Conservation (phyloP, 2,888 invertebrate species). For the Philhelius pedissequus region DNA sequence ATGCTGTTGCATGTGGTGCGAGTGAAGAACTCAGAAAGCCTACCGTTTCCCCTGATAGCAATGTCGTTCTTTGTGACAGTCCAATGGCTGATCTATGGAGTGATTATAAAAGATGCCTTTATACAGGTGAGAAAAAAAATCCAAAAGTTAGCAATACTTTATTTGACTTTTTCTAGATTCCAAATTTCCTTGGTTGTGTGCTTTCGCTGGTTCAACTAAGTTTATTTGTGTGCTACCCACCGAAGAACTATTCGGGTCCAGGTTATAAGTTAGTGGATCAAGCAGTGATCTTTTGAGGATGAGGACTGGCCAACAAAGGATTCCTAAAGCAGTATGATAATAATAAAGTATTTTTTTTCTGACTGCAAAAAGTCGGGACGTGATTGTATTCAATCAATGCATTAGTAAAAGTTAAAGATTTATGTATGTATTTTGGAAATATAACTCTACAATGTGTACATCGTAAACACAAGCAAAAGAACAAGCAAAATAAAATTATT, state of each 20-base stretch:
- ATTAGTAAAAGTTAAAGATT: not conserved
- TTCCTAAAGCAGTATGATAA: not conserved
- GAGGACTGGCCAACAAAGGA: not conserved
- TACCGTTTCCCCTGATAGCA: slow-evolving; percentile 92
- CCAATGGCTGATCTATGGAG: slow-evolving; percentile 92
- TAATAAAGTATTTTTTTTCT: slow-evolving; percentile 3
- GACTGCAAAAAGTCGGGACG: not conserved
- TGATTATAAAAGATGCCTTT: slow-evolving; percentile 87
- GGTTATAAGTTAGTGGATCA: slow-evolving; percentile 77
- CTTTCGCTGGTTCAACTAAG: slow-evolving; percentile 85
- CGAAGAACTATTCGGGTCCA: slow-evolving; percentile 76
- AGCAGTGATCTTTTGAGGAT: slow-evolving; percentile 70
- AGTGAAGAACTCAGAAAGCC: slow-evolving; percentile 89
- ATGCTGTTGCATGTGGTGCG: slow-evolving; percentile 89
- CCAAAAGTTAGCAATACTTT: not conserved
- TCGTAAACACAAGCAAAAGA: not conserved
- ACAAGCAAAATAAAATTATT: not conserved
- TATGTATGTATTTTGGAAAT: not conserved
- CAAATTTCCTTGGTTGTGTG: slow-evolving; percentile 89
- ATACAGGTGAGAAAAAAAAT: slow-evolving; percentile 83
- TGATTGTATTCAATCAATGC: not conserved
- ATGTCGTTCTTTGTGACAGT: slow-evolving; percentile 89
- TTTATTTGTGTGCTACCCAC: slow-evolving; percentile 87
- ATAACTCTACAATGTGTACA: slow-evolving; percentile 4
- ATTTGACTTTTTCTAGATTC: slow-evolving; percentile 81